phyloP scores from a whole-genome alignment of 2,113 vertebrate species.

The Origma solitaria region DNA sequence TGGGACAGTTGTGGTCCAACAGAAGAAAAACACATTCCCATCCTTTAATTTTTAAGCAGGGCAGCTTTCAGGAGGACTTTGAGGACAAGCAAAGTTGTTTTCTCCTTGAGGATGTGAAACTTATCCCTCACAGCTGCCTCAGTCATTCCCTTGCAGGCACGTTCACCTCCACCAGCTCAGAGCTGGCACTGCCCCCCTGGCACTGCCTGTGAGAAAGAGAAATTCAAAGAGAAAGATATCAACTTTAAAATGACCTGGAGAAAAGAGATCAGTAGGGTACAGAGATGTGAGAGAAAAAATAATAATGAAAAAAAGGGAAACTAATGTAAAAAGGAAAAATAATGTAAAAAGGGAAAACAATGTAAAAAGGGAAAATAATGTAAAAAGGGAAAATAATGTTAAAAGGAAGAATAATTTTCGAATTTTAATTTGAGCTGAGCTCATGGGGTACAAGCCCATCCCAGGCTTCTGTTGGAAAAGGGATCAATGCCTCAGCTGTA shows the following conservation, averaged over 20 bases:
- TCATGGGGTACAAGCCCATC: rapidly evolving
- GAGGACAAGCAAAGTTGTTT: not conserved
- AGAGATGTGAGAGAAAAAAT: too few species aligned
- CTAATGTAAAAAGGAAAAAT: not conserved
- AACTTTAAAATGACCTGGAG: too few species aligned
- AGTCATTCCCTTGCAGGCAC: not conserved
- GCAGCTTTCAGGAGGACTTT: not conserved
- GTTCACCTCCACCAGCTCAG: not conserved
- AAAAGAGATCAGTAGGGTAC: too few species aligned
- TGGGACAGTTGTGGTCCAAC: too few species aligned
- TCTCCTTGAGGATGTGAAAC: conserved; percentile 13
- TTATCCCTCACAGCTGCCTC: conserved; percentile 1
- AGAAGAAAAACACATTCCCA: not conserved
- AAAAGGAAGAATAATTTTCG: too few species aligned
- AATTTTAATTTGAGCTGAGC: not conserved
- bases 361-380: too few species aligned
- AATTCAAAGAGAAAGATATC: too few species aligned
- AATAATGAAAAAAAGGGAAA: too few species aligned
- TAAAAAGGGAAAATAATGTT: not conserved
- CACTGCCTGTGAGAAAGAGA: not conserved
- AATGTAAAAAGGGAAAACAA: not conserved
- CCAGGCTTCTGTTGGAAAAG: not conserved
- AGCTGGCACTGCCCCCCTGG: not conserved
- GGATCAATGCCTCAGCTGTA: not conserved
- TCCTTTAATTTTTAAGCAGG: not conserved